Base-by-base conservation (phyloP, 2,888 invertebrate species). In the Parnassius mnemosyne region DNA sequence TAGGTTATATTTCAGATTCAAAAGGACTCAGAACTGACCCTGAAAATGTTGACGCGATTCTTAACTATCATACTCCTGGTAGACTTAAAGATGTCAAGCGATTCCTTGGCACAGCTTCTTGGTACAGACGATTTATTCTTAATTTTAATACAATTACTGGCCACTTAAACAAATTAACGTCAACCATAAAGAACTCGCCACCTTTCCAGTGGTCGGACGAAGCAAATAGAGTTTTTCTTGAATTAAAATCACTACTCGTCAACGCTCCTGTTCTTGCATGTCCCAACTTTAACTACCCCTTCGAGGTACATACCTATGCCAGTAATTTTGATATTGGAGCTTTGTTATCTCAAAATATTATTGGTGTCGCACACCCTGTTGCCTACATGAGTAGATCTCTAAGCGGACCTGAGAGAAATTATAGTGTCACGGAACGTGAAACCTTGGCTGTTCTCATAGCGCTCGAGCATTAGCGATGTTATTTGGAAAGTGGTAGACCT, bases 71-170 rank as follows among this genome's bases (percentile, higher is more conserved):
- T 9, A 66, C 66, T 3, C 73, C 75, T 10, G 66, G 66, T 16
- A 65, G 64, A 60, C 16, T 60, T 9, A 42, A 42, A 10, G 42
- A 42, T 9, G 42, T 42, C 9, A 42, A 42, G 10, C 42, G 70
- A 1, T 74, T 75, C 52, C n/a, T 72, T 0, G 72, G 72, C 9
- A 70, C 68, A 7, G 68, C 71, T 9, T 56, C 71, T 9, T 75
- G 72, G 72, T 73, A 71, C 59, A 60, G 75, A 0, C 55, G 63
- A 10, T 67, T 72, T n/a, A 64, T 68, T 53, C 68, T 47, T 55
- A 63, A 52, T 42, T 64, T 62, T 63, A 62, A 46, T 62, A 69
- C 42, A 47, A 53, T 53, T 10, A 0, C 53, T 3, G 66, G 65
- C 59, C 10, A 11, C 13, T 65, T 66, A 63, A 51, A 53, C n/a